Evolutionary conservation across 2,113 vertebrate genomes (phyloP).

Genomic region (Onychostoma macrolepis): DNA sequence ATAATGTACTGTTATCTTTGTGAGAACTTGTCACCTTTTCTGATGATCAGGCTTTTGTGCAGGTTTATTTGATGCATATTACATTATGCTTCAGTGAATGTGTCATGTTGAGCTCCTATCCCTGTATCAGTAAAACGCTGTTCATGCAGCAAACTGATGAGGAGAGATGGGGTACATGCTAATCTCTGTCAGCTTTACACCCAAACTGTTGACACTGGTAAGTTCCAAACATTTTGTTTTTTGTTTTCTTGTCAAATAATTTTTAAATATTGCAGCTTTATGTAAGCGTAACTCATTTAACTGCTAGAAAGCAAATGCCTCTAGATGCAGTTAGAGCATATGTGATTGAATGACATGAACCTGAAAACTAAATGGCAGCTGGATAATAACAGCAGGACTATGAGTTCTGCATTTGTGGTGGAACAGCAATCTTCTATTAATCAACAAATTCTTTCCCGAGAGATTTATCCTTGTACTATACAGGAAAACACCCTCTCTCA

Average conservation of each 20-base stretch:
- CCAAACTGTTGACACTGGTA: not conserved
- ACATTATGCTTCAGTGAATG: slow-evolving; percentile 9
- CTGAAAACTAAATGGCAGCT: slow-evolving; percentile 29
- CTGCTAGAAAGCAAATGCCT: not conserved
- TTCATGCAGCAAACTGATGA: not conserved
- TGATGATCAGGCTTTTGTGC: not conserved
- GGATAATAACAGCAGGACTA: not conserved
- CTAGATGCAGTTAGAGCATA: not conserved
- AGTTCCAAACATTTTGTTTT: not conserved
- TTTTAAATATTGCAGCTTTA: not conserved
- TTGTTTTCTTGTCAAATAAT: not conserved
- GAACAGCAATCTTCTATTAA: slow-evolving; percentile 34
- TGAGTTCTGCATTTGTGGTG: slow-evolving; percentile 1
- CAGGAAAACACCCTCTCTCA: slow-evolving; percentile 16
- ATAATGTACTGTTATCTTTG: not conserved
- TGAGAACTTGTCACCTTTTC: slow-evolving; percentile 17
- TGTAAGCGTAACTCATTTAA: not conserved
- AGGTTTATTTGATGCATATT: not conserved
- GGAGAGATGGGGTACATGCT: not conserved
- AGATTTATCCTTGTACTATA: not conserved
- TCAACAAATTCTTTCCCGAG: not conserved
- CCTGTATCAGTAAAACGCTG: not conserved
- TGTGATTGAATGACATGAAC: slow-evolving; percentile 16
- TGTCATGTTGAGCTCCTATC: not conserved
- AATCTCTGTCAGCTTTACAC: not conserved